phyloP scores from a whole-genome alignment of 2,113 vertebrate genomes.

The Corvus cornix region DNA sequence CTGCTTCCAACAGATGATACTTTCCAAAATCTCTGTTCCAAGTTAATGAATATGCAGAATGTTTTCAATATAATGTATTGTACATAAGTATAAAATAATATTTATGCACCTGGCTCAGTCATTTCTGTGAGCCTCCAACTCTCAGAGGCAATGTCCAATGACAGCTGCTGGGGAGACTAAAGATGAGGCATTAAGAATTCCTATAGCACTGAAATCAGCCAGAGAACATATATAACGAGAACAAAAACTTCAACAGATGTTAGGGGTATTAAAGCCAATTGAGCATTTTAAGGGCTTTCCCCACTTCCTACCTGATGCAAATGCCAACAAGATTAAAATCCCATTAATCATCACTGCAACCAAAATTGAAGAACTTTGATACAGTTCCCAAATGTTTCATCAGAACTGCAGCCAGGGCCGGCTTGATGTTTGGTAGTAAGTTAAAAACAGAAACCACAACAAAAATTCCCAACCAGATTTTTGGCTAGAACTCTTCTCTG shows the following conservation, averaged over 20 bases:
- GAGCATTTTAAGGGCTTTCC: conserved; percentile 35
- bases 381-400: conserved; percentile 6
- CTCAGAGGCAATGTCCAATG: conserved; percentile 43
- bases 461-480: neutral
- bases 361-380: conserved; percentile 6
- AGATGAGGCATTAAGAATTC: conserved; percentile 31
- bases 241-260: conserved; percentile 57
- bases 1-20: neutral
- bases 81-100: conserved; percentile 42
- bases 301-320: conserved; percentile 44
- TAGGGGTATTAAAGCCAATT: conserved; percentile 18
- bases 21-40: neutral
- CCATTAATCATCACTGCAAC: neutral
- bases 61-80: conserved; percentile 35
- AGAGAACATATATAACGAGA: conserved; percentile 29
- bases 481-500: neutral
- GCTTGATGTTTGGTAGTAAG: neutral
- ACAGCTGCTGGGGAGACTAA: conserved; percentile 44
- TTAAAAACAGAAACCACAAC: neutral
- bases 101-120: conserved; percentile 42
- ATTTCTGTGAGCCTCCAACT: conserved; percentile 9
- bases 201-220: conserved; percentile 26
- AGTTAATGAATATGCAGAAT: neutral
- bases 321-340: conserved; percentile 55
- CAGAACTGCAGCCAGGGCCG: neutral